Percentiles rank a stretch among this genome's conserved stretches.
Conservation (phyloP, 1,140 invertebrate species). For the Zaprionus gabonicus region DNA sequence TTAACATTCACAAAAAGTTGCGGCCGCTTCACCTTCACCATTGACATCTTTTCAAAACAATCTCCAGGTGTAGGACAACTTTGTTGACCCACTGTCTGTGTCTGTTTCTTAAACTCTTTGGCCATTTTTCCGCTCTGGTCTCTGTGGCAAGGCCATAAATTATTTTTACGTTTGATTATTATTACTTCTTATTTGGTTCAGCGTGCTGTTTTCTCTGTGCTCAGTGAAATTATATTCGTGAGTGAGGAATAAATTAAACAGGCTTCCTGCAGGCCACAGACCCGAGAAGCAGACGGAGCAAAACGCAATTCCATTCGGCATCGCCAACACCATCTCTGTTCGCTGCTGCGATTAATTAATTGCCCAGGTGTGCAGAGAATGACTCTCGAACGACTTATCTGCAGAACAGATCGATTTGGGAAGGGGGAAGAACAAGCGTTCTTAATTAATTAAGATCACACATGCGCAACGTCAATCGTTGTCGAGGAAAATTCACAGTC, state of each 20-base stretch:
- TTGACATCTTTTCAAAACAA: neutral
- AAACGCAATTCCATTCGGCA: slow-evolving; percentile 14
- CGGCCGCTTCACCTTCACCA: neutral
- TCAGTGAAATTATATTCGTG: slow-evolving; percentile 32
- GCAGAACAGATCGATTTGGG: neutral
- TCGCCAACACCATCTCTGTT: neutral
- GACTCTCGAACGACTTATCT: neutral
- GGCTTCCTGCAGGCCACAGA: slow-evolving; percentile 27
- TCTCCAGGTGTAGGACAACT: neutral
- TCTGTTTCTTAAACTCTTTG: slow-evolving; percentile 21
- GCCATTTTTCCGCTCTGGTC: slow-evolving; percentile 28
- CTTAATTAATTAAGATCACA: slow-evolving; percentile 8
- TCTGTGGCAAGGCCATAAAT: slow-evolving; percentile 67
- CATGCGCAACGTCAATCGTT: slow-evolving; percentile 2
- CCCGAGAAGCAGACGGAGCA: neutral
- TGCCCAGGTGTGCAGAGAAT: slow-evolving; percentile 17
- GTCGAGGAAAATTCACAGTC: neutral
- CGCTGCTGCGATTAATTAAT: slow-evolving; percentile 22
- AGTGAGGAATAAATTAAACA: slow-evolving; percentile 81
- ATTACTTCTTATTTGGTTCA: slow-evolving; percentile 70
- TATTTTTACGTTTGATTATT: slow-evolving; percentile 81
- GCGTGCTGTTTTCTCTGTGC: slow-evolving; percentile 42
- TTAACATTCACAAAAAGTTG: no score
- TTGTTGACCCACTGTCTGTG: slow-evolving; percentile 2
- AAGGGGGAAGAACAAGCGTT: neutral